Evolutionary conservation across 1,140 invertebrate genomes (phyloP).

Genomic region (Chlorops oryzae): DNA sequence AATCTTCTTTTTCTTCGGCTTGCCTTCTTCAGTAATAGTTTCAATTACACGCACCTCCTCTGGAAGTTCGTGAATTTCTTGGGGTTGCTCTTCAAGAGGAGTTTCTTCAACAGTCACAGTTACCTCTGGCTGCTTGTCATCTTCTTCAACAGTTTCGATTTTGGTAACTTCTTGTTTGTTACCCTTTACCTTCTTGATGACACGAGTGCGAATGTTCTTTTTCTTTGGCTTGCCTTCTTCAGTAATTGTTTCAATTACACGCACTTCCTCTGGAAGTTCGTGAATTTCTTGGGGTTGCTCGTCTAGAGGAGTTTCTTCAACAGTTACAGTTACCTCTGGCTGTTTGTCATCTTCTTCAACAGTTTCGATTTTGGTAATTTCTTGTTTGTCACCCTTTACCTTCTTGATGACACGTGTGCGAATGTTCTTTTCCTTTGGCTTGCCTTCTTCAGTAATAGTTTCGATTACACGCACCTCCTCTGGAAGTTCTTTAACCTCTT

Average conservation of each 20-base stretch:
- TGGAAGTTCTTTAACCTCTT: conserved; percentile 8
- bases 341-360: conserved; percentile 13
- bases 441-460: conserved; percentile 7
- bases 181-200: conserved; percentile 11
- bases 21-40: conserved; percentile 8
- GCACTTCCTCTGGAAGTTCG: conserved; percentile 11
- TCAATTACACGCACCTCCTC: conserved; percentile 10
- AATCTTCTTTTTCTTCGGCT: conserved; percentile 9
- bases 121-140: conserved; percentile 11
- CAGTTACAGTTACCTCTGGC: conserved; percentile 11
- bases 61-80: conserved; percentile 6
- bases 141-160: conserved; percentile 11
- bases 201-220: conserved; percentile 8
- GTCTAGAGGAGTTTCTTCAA: conserved; percentile 8
- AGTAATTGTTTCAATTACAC: conserved; percentile 4
- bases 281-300: conserved; percentile 5
- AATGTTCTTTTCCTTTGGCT: conserved; percentile 9
- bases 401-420: conserved; percentile 12
- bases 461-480: conserved; percentile 12
- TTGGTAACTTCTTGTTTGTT: conserved; percentile 12
- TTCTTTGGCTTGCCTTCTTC: conserved; percentile 13
- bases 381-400: conserved; percentile 13
- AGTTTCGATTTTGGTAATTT: conserved; percentile 12
- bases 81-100: conserved; percentile 7
- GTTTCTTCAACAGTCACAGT: conserved; percentile 10